Evolutionary conservation across 2,113 vertebrate genomes (phyloP), one percentile per base, ranked within the genome.

Genomic region (Sinosuthora webbiana): DNA sequence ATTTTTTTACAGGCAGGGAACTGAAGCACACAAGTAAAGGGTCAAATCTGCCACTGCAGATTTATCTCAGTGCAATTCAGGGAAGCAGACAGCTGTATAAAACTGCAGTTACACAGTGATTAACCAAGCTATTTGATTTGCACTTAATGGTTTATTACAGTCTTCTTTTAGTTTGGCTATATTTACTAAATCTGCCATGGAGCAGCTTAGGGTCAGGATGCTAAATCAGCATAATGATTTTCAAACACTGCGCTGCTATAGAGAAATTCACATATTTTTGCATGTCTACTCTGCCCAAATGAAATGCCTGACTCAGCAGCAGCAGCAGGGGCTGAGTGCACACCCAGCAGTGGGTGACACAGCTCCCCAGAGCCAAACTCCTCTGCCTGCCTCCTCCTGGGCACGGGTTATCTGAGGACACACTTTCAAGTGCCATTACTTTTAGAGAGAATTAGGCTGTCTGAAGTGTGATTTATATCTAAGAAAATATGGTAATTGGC

Each of bases 111-210:
- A 53, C 71, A 83, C 79, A 89, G 64, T 83, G 92, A 95, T 95
- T 94, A 96, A 96, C 41, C 88, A 92, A 84, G 79, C 78, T 63
- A 83, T 94, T 94, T 8, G 13, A 86, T 95, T 94, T 92, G 71
- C 77, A 70, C 83, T 93, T 92, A 94, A 62, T 86, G 68, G 65
- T 94, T 95, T 95, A 90, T 94, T 90, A 55, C 39, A 62, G 83
- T 28, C 86, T 83, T 60, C 90, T 79, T 90, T 76, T 82, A 60
- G 83, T 92, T 95, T 96, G 74, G 71, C 73, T 93, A 25, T 93
- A 90, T 94, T 96, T 96, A 90, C 86, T 93, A 68, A 83, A 90
- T 86, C 74, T 91, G 67, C 80, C 3, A 0, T 25, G 41, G 28
- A 70, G 70, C 57, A 85, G 68, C 63, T 87, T 39, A 75, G 74